Percentiles rank a stretch among this genome's conserved stretches.
phyloP scores from a whole-genome alignment of 1,140 invertebrate species.

The Pseudoatta argentina region DNA sequence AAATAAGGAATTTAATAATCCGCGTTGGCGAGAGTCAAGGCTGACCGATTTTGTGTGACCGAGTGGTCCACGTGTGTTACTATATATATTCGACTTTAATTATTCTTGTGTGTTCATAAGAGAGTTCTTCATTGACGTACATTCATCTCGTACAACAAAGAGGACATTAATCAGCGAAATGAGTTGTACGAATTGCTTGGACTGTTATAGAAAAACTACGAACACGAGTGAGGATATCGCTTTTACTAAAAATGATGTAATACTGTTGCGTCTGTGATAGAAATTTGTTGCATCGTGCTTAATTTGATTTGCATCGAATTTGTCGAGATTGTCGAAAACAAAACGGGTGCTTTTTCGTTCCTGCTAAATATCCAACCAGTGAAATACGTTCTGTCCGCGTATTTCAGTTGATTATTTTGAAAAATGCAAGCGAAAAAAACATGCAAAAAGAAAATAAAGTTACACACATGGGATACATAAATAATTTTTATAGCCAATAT shows the following conservation, averaged over 20 bases:
- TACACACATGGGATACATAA: background rate
- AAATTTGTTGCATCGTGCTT: background rate
- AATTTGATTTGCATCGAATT: conserved; percentile 18
- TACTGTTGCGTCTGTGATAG: background rate
- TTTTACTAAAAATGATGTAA: background rate
- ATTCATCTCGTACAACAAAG: conserved; percentile 2
- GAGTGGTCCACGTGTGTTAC: background rate
- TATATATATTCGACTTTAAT: background rate
- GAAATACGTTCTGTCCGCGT: conserved; percentile 40
- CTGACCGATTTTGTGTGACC: background rate
- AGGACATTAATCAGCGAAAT: conserved; percentile 21
- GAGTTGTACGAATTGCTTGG: background rate
- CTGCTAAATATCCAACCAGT: conserved; percentile 9
- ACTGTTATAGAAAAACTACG: background rate
- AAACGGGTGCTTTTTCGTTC: background rate
- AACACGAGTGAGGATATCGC: background rate
- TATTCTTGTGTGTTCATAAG: background rate
- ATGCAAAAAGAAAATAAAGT: background rate
- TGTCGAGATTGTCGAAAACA: conserved; percentile 12
- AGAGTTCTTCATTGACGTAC: background rate
- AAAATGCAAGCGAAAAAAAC: conserved; percentile 23
- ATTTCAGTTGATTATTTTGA: conserved; percentile 51
- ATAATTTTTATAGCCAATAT: conserved; percentile 17
- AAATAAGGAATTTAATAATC: background rate
- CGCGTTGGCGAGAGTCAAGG: conserved; percentile 34